Percentiles rank a stretch among this genome's conserved stretches.
These are phyloP conservation scores for Caenorhabditis sp. DNA, from an alignment of 2,888 invertebrate species.

Conservation along the genomic window DNA sequence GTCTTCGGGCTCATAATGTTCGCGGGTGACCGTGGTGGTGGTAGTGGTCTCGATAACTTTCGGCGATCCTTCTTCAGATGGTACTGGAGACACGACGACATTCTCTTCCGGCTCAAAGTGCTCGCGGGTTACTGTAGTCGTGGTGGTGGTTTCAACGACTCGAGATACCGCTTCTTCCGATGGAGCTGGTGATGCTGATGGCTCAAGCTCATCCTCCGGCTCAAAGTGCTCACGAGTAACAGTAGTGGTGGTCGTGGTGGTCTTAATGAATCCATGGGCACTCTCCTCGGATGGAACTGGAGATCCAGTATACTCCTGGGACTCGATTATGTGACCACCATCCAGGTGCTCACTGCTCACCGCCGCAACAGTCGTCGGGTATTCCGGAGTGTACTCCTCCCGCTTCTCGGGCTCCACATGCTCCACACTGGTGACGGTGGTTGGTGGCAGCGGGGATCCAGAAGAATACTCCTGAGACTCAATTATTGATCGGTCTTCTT, in stretches of 20 bases:
- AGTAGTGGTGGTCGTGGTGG: slow-evolving; percentile 37
- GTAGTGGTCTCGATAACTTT: slow-evolving; percentile 26
- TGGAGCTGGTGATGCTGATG: slow-evolving; percentile 11
- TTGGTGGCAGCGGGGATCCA: slow-evolving; percentile 23
- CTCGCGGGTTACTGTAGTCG: slow-evolving; percentile 28
- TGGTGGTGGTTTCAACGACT: slow-evolving; percentile 28
- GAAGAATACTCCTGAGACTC: slow-evolving; percentile 23
- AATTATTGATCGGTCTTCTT: slow-evolving; percentile 20
- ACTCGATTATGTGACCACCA: slow-evolving; percentile 19
- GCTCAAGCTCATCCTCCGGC: slow-evolving; percentile 21
- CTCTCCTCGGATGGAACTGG: slow-evolving; percentile 40
- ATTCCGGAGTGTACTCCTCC: neutral
- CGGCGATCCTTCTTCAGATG: slow-evolving; percentile 20
- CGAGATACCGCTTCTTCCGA: slow-evolving; percentile 13
- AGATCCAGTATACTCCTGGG: slow-evolving; percentile 23
- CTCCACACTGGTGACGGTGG: slow-evolving; percentile 23
- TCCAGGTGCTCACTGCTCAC: slow-evolving; percentile 23
- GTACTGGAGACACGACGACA: slow-evolving; percentile 11
- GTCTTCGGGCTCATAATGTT: slow-evolving; percentile 8
- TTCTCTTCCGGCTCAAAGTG: slow-evolving; percentile 11
- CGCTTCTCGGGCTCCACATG: slow-evolving; percentile 15
- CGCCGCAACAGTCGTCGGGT: slow-evolving; percentile 17
- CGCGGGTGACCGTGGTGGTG: neutral
- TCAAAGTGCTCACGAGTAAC: slow-evolving; percentile 29
- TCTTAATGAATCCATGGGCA: neutral